Percentiles rank a stretch among this genome's conserved stretches.
Conservation (phyloP, 2,797 vertebrate genomes). For the Myotis myotis region DNA sequence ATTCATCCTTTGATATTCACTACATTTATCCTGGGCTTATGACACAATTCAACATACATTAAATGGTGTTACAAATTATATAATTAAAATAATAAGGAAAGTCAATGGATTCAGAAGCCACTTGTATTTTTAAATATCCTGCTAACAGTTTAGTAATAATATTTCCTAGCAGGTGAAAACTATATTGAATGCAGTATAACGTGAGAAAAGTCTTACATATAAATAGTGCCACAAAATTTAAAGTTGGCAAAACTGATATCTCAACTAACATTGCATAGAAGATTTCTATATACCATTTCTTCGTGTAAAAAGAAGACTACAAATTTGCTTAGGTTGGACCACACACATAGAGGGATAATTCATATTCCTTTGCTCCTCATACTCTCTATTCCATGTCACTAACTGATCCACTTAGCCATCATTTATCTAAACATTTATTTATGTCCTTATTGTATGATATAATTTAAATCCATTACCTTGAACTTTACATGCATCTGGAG, state of each 20-base stretch:
- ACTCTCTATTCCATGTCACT: background rate
- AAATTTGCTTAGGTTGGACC: background rate
- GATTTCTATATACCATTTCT: conserved; percentile 58
- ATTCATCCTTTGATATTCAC: background rate
- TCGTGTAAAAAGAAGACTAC: background rate
- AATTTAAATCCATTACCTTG: conserved; percentile 39
- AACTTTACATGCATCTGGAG: conserved; percentile 49
- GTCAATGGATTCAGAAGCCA: background rate
- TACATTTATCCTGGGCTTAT: background rate
- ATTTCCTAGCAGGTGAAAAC: conserved; percentile 11
- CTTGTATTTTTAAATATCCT: background rate
- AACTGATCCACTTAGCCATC: conserved; percentile 1
- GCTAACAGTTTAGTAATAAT: background rate
- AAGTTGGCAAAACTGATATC: background rate
- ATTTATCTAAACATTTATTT: conserved; percentile 17
- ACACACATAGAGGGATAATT: background rate
- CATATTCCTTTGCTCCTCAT: fast-evolving
- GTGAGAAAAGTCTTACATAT: conserved; percentile 36
- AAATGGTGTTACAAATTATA: background rate
- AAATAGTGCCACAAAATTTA: conserved; percentile 11
- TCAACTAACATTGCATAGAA: background rate
- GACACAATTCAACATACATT: background rate
- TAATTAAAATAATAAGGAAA: conserved; percentile 16
- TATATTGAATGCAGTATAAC: background rate
- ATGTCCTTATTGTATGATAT: background rate